Evolutionary conservation across 1,140 invertebrate genomes (phyloP).

Genomic region (Lordiphosa mommai): DNA sequence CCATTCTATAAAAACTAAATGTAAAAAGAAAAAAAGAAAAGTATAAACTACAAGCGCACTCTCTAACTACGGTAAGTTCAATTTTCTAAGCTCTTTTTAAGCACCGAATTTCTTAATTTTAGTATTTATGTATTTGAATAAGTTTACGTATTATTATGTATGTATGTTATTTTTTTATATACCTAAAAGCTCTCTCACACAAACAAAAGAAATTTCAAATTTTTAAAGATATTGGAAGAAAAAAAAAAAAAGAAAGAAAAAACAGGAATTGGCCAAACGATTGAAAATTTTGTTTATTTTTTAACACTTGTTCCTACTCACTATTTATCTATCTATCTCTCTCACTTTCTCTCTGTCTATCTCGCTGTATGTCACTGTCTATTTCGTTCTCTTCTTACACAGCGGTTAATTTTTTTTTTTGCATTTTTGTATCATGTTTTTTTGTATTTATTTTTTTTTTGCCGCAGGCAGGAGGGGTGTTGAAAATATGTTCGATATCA

Average conservation of each 20-base stretch:
- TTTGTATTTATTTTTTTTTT: conserved; percentile 20
- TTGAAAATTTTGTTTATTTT: conserved; percentile 57
- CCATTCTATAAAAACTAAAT: conserved; percentile 9
- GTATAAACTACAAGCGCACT: conserved; percentile 61
- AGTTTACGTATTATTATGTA: conserved; percentile 47
- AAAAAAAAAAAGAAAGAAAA: conserved; percentile 46
- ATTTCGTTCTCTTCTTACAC: conserved; percentile 5
- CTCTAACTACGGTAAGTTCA: conserved; percentile 65
- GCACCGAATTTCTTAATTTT: conserved; percentile 32
- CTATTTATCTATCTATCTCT: conserved; percentile 32
- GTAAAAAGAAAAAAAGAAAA: conserved; percentile 26
- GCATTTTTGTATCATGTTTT: conserved; percentile 1
- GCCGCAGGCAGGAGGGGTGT: conserved; percentile 76
- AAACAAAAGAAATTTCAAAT: conserved; percentile 30
- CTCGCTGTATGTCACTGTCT: conserved; percentile 29
- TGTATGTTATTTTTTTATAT: conserved; percentile 8
- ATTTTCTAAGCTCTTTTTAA: conserved; percentile 70
- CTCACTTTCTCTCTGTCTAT: conserved; percentile 31
- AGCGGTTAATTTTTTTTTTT: conserved; percentile 23
- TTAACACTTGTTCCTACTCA: conserved; percentile 54
- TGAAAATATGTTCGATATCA: conserved; percentile 47
- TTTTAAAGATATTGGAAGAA: conserved; percentile 36
- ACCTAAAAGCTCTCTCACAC: conserved; percentile 22
- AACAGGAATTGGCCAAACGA: conserved; percentile 78
- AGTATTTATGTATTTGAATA: conserved; percentile 54